Evolutionary conservation across 2,888 invertebrate species (phyloP).

Genomic region (Hirtodrosophila alboralis): DNA sequence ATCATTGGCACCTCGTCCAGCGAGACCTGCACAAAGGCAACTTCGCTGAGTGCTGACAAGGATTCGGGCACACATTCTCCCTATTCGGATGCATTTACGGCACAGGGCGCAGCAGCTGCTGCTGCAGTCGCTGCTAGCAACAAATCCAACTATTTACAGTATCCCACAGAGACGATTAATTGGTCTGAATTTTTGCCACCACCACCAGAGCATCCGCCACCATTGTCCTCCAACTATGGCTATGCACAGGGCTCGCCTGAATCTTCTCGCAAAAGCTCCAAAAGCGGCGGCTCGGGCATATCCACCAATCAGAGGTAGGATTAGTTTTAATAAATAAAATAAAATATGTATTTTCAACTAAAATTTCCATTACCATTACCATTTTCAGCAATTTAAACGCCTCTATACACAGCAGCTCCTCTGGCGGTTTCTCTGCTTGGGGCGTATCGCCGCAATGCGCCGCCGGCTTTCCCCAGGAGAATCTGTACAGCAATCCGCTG

Average conservation of each 20-base stretch:
- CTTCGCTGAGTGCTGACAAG: constrained; percentile 83
- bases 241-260: constrained; percentile 84
- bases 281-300: constrained; percentile 84
- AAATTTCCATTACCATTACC: background rate
- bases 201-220: constrained; percentile 87
- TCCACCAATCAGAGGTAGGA: constrained; percentile 83
- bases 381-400: constrained; percentile 82
- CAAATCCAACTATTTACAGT: constrained; percentile 82
- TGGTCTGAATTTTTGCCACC: constrained; percentile 87
- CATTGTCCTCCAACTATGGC: constrained; percentile 84
- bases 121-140: constrained; percentile 44
- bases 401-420: constrained; percentile 84
- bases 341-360: background rate
- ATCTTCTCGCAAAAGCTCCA: constrained; percentile 83
- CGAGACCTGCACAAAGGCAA: constrained; percentile 83
- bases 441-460: constrained; percentile 82
- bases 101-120: constrained; percentile 67
- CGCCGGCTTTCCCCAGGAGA: constrained; percentile 78
- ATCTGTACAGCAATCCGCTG: constrained; percentile 83
- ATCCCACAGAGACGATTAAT: constrained; percentile 85
- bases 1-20: constrained; percentile 85
- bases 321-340: background rate
- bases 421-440: constrained; percentile 84
- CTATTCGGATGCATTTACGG: constrained; percentile 82
- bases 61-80: constrained; percentile 84